Conservation (phyloP, 2,113 vertebrate species). For the Platysteira castanea region DNA sequence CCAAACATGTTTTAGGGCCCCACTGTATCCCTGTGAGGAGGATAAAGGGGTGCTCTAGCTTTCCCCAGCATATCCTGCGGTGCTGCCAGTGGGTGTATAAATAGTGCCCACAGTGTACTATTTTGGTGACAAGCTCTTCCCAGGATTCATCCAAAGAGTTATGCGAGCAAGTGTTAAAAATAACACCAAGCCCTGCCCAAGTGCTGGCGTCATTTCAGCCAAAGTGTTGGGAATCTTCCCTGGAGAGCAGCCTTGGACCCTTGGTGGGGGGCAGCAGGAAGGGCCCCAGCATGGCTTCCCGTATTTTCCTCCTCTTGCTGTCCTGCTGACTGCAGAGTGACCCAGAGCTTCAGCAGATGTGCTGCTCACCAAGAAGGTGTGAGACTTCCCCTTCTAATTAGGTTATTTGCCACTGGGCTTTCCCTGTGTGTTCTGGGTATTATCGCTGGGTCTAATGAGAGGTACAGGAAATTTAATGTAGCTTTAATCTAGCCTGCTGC, state of each 20-base stretch:
- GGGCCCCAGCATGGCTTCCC: accelerated
- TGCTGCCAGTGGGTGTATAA: constrained; percentile 45
- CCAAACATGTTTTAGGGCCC: not conserved
- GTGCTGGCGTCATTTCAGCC: not conserved
- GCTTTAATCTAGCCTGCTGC: not conserved
- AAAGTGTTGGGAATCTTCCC: constrained; percentile 1
- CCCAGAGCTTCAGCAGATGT: not conserved
- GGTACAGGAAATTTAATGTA: not conserved
- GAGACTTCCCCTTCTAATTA: not conserved
- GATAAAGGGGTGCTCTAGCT: not conserved
- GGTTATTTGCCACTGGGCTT: not conserved
- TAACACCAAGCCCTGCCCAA: constrained; percentile 50
- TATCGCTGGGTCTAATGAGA: not conserved
- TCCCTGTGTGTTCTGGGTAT: not conserved
- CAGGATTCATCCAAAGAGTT: constrained; percentile 57
- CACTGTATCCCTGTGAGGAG: accelerated
- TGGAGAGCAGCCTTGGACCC: not conserved
- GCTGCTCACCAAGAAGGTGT: not conserved
- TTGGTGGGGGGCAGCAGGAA: not conserved
- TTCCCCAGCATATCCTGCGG: not conserved
- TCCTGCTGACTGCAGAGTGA: not conserved
- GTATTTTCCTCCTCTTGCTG: not conserved
- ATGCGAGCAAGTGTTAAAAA: constrained; percentile 63
- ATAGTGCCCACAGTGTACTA: constrained; percentile 55
- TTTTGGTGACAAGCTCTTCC: constrained; percentile 53